Base-by-base conservation (phyloP, 2,797 vertebrate genomes). In the Trematomus bernacchii region DNA sequence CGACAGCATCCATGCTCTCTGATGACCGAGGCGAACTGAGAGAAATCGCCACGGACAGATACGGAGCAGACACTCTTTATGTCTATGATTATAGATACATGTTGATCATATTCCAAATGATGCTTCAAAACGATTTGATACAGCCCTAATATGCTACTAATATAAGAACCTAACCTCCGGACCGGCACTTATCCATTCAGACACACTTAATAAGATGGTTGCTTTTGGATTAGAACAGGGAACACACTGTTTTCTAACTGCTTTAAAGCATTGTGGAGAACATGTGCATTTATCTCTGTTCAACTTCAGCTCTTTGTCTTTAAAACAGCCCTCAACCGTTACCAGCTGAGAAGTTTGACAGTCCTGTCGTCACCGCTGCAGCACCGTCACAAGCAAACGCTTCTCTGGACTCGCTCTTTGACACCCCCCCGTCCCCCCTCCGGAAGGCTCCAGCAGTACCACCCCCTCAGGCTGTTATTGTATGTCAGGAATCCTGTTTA, bases 31-130 rank as follows among this genome's bases (percentile, higher is more conserved):
- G 96, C 91, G 96, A 98, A 94, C 86, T 97, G 95, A 99, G 97
- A 47, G 96, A 99, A 99, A 98, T 99, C 94, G 93, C 95, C 95
- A 97, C 96, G 97, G 98, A 99, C 98, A 99, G 97, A 97, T 99
- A 98, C 97, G 97, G 95, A 94, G 97, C 97, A 95, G 89, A 99
- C 96, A 98, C 0, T 30, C 1, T 0, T 62, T 23, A 3, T 47
- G 46, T 68, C 2, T 3, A 13, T 9, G 3, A 14, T 6, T 75
- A 12, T 33, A 33, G 1, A 33, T 33, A 7, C 6, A 33, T 33
- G 30, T 33, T 7, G 30, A 5, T 33, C 7, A 33, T 33, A 33
- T 33, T 33, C 6, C 6, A 7, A 33, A 33, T 33, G 30, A 33
- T 33, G 30, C 4, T 33, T 33, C 23, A 23, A 33, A 33, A 33